Evolutionary conservation across 1,140 invertebrate species (phyloP).

Genomic region (Zaprionus ghesquierei): DNA sequence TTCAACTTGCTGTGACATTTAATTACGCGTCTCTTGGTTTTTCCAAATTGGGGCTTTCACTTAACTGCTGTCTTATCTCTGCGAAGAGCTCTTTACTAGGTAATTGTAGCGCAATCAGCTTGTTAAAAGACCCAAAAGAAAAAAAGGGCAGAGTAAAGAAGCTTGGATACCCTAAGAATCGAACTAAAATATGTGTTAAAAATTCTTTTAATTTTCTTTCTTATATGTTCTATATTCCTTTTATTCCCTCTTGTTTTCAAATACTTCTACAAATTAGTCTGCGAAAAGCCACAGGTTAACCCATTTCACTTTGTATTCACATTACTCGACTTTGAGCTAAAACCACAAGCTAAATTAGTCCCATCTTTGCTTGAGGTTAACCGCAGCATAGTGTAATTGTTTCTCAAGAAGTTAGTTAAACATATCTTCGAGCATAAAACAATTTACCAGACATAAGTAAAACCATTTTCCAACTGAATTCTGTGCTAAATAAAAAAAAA

Average conservation of each 20-base stretch:
- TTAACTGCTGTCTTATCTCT: background rate
- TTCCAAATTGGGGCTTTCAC: slow-evolving; percentile 19
- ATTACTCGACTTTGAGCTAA: background rate
- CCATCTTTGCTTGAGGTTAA: background rate
- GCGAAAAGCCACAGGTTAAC: background rate
- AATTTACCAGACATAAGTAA: background rate
- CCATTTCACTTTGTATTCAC: background rate
- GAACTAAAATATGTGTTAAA: background rate
- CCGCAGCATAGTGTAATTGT: background rate
- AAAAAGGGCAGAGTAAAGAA: background rate
- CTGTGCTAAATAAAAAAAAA: background rate
- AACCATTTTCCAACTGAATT: background rate
- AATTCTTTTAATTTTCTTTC: background rate
- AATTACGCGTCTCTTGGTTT: slow-evolving; percentile 42
- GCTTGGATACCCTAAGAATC: background rate
- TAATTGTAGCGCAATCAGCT: slow-evolving; percentile 3
- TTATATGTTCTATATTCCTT: background rate
- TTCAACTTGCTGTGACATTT: slow-evolving; percentile 56
- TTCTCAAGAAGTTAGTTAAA: background rate
- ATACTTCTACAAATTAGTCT: background rate
- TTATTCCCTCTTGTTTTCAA: background rate
- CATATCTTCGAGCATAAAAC: background rate
- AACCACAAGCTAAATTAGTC: background rate
- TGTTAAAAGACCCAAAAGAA: background rate
- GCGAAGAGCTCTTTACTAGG: background rate